A percentile compares a stretch with the other conserved stretches of the same genome.
These are phyloP conservation scores for Agriopis marginaria DNA, from an alignment of 2,888 invertebrate genomes.

Conservation along the genomic window DNA sequence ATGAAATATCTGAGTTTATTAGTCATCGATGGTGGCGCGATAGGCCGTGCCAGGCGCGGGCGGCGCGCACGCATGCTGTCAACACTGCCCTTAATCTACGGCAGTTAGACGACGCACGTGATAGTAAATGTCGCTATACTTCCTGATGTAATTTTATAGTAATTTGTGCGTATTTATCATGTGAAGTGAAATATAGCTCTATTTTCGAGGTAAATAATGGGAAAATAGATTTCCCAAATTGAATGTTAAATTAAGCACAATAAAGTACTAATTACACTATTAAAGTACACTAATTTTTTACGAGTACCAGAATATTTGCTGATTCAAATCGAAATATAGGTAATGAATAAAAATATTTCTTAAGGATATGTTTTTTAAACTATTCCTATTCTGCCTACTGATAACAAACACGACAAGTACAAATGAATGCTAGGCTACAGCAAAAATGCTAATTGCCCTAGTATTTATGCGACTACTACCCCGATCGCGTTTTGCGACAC, in stretches of 20 bases:
- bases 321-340: no score
- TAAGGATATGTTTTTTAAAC: no score
- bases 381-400: no score
- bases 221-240: conserved; percentile 8
- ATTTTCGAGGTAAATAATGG: conserved; percentile 49
- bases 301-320: no score
- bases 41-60: conserved; percentile 81
- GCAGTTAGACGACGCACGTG: conserved; percentile 84
- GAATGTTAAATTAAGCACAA: neutral
- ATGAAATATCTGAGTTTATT: conserved; percentile 68
- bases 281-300: no score
- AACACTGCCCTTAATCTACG: conserved; percentile 85
- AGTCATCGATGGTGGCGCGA: conserved; percentile 86
- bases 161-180: conserved; percentile 86
- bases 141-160: conserved; percentile 80
- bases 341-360: no score
- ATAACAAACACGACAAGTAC: conserved; percentile 64
- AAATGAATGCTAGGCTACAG: conserved; percentile 57
- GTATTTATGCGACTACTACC: conserved; percentile 74
- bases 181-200: conserved; percentile 76
- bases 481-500: conserved; percentile 64
- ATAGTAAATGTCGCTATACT: conserved; percentile 81
- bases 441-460: conserved; percentile 76
- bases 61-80: conserved; percentile 85
- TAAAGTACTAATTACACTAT: no score